phyloP scores from a whole-genome alignment of 2,888 invertebrate genomes.

The Acanthosepion pharaonis region DNA sequence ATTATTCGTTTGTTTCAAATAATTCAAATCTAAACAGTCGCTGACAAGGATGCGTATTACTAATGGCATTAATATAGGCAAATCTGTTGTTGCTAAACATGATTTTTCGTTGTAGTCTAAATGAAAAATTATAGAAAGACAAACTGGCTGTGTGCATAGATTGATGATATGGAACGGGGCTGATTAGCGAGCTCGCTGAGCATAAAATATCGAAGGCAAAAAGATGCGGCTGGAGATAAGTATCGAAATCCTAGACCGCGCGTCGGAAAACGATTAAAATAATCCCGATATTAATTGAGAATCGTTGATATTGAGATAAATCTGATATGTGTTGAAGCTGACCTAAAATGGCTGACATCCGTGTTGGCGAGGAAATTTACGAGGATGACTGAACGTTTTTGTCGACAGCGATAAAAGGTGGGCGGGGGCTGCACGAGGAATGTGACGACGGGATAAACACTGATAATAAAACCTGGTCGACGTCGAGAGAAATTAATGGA shows the following conservation, averaged over 20 bases:
- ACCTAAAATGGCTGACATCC: not conserved
- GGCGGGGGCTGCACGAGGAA: not conserved
- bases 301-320: not conserved
- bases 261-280: not conserved
- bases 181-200: no score
- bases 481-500: not conserved
- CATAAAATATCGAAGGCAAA: not conserved
- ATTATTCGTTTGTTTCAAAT: no score
- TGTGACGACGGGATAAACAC: not conserved
- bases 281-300: not conserved
- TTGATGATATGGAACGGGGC: no score
- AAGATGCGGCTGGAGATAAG: not conserved
- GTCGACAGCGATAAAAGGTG: not conserved
- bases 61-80: no score
- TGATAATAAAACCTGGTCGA: not conserved
- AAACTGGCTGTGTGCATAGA: no score
- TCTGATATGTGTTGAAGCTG: not conserved
- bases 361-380: not conserved
- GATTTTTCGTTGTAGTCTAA: no score
- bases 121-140: no score
- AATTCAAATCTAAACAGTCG: no score
- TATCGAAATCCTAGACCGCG: not conserved
- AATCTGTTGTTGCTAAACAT: no score
- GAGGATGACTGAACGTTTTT: not conserved
- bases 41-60: no score